Conservation (phyloP, 2,888 invertebrate species). For the Halictus ligatus region DNA sequence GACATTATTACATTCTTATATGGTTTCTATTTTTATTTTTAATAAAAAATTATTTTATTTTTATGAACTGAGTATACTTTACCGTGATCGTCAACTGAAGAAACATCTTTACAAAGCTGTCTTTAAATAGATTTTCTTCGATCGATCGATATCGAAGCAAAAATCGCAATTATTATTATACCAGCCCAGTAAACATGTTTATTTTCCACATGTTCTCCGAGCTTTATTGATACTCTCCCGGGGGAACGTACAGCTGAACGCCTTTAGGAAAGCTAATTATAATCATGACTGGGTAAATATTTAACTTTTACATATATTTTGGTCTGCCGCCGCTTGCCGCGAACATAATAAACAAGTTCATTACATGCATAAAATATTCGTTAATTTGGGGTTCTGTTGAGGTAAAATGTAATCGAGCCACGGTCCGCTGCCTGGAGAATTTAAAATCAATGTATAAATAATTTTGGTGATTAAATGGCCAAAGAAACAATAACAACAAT, state of each 20-base stretch:
- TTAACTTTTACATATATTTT: background rate
- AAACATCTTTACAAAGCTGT: background rate
- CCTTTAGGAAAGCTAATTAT: background rate
- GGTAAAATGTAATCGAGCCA: background rate
- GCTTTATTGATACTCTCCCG: background rate
- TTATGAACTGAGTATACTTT: too few species aligned
- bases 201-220: background rate
- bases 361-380: background rate
- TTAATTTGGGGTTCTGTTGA: background rate
- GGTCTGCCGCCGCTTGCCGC: background rate
- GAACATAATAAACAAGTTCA: background rate
- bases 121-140: background rate
- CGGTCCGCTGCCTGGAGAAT: background rate
- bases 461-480: background rate
- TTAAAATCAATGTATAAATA: background rate
- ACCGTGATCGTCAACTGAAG: background rate
- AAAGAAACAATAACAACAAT: background rate
- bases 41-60: too few species aligned
- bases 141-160: background rate
- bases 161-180: background rate
- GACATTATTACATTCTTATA: too few species aligned
- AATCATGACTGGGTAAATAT: background rate
- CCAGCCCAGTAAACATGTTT: background rate
- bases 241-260: background rate
- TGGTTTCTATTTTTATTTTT: too few species aligned